These are phyloP conservation scores for Leucania comma DNA, from an alignment of 2,888 invertebrate species.

Conservation along the genomic window DNA sequence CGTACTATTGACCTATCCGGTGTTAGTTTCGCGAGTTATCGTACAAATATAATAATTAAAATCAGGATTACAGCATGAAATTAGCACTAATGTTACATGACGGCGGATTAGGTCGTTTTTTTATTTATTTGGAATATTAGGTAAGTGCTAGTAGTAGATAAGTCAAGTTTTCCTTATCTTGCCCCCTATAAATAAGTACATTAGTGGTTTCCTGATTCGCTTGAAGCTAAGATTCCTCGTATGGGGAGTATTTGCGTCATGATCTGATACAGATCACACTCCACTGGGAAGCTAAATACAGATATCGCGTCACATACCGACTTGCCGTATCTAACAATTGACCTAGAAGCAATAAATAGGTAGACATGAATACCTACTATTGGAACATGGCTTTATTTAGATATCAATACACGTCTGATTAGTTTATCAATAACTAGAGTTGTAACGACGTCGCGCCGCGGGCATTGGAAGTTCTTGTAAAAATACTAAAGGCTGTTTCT, in stretches of 20 bases:
- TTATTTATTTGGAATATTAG: too few relatives aligned
- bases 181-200: constrained; percentile 12
- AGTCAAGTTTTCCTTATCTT: too few relatives aligned
- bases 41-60: too few relatives aligned
- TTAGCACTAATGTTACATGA: too few relatives aligned
- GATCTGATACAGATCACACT: constrained; percentile 40
- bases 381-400: constrained; percentile 19
- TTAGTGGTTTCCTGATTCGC: constrained; percentile 18
- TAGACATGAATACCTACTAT: constrained; percentile 14
- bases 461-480: background rate
- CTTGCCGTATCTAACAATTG: constrained; percentile 51
- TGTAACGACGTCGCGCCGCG: background rate
- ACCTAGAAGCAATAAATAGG: constrained; percentile 49
- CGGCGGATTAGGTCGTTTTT: too few relatives aligned
- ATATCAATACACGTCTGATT: constrained; percentile 10
- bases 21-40: too few relatives aligned
- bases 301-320: constrained; percentile 42
- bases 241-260: constrained; percentile 42
- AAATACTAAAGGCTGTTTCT: too few relatives aligned
- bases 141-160: too few relatives aligned
- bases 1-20: too few relatives aligned
- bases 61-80: too few relatives aligned
- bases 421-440: background rate
- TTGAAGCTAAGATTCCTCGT: constrained; percentile 1
- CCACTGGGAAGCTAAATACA: constrained; percentile 46